Base-by-base conservation (phyloP, 2,888 invertebrate species). In the Ceraclea dissimilis region DNA sequence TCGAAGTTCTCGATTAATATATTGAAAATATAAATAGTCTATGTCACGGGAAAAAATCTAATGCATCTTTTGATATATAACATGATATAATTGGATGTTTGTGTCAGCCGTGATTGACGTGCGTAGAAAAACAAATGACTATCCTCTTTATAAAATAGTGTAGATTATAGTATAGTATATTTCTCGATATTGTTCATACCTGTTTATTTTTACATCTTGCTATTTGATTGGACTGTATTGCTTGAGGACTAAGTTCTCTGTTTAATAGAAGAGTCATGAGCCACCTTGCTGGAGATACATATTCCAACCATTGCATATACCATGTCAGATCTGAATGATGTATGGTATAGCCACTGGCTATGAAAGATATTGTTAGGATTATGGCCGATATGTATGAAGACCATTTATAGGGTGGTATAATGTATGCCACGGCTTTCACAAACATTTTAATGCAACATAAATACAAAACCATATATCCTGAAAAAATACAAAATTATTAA, bases 221-320 rank as follows among this genome's bases (percentile, higher is more conserved):
- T 43, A 76, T 73, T 51, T 73, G 75, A 62, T 75, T 76, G 64
- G 75, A 79, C 59, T 71, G 75, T 54, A 88, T 70, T 0, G 87
- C 85, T 47, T 81, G 80, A 17, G 79, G 76, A 26, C 82, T 82
- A 52, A 86, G 79, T 66, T 90, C 90, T 60, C 81, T 75, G 57
- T 78, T 77, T 53, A 86, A 69, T 49, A 90, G 69, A 60, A 84
- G 82, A 0, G 87, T 84, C 62, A 88, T 66, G 1, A 85, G 69
- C 89, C 90, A 91, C 56, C 83, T 77, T 1, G 84, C 80, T 1
- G 90, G 90, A 2, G 88, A 87, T 48, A 83, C 75, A 63, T 81
- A 80, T 63, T 82, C 79, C 60, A 88, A 67, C 84, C 87, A 89
- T 53, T 73, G 74, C 58, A 82, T 79, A 66, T 86, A 82, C 18